Evolutionary conservation across 2,888 invertebrate species (phyloP), one percentile per base, ranked within the genome.

Genomic region (Cephus runcator): DNA sequence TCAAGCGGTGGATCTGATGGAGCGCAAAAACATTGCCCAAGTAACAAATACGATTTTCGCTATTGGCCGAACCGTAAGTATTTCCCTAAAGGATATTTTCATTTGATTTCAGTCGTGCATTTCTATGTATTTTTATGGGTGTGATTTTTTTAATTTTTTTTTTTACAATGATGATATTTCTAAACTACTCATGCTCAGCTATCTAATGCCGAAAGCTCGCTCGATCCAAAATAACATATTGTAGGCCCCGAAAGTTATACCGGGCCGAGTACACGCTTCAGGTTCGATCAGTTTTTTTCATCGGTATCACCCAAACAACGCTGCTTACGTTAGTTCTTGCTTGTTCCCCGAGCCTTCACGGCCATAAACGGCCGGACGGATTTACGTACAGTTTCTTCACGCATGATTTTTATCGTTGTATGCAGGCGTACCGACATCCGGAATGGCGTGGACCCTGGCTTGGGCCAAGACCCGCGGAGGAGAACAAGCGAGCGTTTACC

Each of bases 1-100:
- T 93, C 97, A 98, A 92, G 96, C 98, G 1, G 97, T 97, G 0
- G 98, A 98, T 88, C 93, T 98, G 36, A 98, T 96, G 94, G 98
- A 98, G 91, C 94, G 94, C 88, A 97, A 97, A 92, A 98, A 98
- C 91, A 96, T 98, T 83, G 94, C 95, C 68, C 94, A 96, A 79
- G 98, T 98, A 75, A 96, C 98, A 76, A 95, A 95, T 87, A 97
- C 97, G 76, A 95, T 98, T 87, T 96, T 96, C 88, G 96, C 98
- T 30, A 93, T 98, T 83, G 98, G 97, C 79, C 95, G 98, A 88
- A 96, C 97, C 91, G 96, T 96, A 92, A 92, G 93, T 87, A 23
- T 75, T 36, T 56, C 69, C 12, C 36, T 12, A 12, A 36, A 36
- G n/a, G 34, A 33, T 73, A n/a, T 23, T 75, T 73, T 30, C 69